These are phyloP conservation scores for Cephus spinipes DNA, from an alignment of 2,888 invertebrate species.

Conservation along the genomic window DNA sequence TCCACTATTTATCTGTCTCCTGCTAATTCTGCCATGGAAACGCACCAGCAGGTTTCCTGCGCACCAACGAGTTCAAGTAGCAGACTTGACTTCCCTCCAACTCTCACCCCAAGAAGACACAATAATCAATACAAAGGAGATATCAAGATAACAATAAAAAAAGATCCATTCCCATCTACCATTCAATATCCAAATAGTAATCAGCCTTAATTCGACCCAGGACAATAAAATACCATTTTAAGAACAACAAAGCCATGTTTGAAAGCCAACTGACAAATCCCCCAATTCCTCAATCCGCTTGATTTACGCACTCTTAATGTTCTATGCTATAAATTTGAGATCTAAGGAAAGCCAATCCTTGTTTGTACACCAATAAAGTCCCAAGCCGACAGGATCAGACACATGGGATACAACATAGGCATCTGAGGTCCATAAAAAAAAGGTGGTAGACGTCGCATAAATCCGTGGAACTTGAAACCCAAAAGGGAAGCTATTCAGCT, in stretches of 20 bases:
- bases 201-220: background rate
- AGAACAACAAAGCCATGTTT: background rate
- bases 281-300: slow-evolving; percentile 27
- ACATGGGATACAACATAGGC: slow-evolving; percentile 6
- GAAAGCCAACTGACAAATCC: slow-evolving; percentile 36
- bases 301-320: slow-evolving; percentile 47
- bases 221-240: background rate
- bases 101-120: background rate
- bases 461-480: slow-evolving; percentile 34
- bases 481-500: background rate
- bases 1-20: slow-evolving; percentile 59
- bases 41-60: slow-evolving; percentile 36
- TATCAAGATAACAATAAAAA: slow-evolving; percentile 20
- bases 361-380: background rate
- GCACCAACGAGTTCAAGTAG: background rate
- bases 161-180: background rate
- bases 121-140: background rate
- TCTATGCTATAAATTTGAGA: slow-evolving; percentile 51
- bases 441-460: slow-evolving; percentile 53
- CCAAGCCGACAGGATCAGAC: background rate
- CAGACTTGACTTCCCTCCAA: background rate
- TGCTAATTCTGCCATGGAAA: slow-evolving; percentile 54
- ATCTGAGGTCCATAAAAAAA: slow-evolving; percentile 52
- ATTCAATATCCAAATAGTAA: background rate
- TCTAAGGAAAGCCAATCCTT: slow-evolving; percentile 39